Percentiles rank a stretch among this genome's conserved stretches.
phyloP scores from a whole-genome alignment of 1,140 invertebrate species.

The Heliconius eleuchia region DNA sequence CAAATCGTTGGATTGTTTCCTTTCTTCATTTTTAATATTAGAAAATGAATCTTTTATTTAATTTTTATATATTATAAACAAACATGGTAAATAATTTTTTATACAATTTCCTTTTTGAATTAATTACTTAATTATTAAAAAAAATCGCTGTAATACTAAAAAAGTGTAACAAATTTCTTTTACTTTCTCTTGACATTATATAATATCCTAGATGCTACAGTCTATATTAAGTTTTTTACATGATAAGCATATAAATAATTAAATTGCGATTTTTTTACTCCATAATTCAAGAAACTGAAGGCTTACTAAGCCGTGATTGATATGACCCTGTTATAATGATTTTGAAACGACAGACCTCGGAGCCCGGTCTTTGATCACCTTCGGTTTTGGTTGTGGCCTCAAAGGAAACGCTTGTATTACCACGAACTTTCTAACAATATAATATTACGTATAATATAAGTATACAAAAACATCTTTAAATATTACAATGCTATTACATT shows the following conservation, averaged over 20 bases:
- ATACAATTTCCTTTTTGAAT: not conserved
- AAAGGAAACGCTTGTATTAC: constrained; percentile 16
- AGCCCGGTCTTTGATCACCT: constrained; percentile 35
- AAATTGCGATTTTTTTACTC: not conserved
- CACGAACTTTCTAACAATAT: not conserved
- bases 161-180: not conserved
- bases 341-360: constrained; percentile 35
- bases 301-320: constrained; percentile 26
- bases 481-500: not conserved
- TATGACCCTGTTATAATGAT: constrained; percentile 37
- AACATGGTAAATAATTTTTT: not conserved
- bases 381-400: constrained; percentile 26
- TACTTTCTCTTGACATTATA: not conserved
- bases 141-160: not conserved
- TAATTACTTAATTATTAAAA: not conserved
- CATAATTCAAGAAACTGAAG: not conserved
- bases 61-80: not conserved
- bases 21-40: constrained; percentile 1
- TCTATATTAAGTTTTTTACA: not conserved
- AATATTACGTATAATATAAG: not conserved
- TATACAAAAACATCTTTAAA: not conserved
- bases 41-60: not conserved
- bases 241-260: not conserved
- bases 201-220: not conserved
- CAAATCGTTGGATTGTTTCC: constrained; percentile 27